Evolutionary conservation across 2,113 vertebrate genomes (phyloP), one percentile per base, ranked within the genome.

Genomic region (Heterotilapia buettikoferi): DNA sequence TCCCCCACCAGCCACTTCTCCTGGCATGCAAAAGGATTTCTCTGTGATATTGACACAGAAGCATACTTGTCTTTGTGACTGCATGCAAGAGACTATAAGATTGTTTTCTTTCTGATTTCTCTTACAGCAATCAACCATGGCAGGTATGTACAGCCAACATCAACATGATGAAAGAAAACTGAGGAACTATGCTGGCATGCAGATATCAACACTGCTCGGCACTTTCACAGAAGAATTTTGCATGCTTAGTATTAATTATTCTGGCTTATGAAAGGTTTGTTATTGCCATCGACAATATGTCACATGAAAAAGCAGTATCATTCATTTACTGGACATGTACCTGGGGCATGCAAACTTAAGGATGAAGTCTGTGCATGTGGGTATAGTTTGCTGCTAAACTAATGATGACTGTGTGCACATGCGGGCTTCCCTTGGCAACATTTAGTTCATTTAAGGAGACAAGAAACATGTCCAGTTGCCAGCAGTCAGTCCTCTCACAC

Each of bases 81-180:
- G 40, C 68, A 86, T 68, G 80, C 56, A 38, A 78, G 63, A 85
- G 82, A 80, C 47, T 45, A 73, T n/a, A 16, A 59, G 83, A 80
- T 18, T 78, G 81, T 86, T 91, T 71, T 56, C 78, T 78, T 90
- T 88, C 78, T 83, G 78, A 90, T 92, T 92, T n/a, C 1, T 63
- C 59, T 36, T 83, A 16, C 47, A 73, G 78, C 59, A 84, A 82
- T 86, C 63, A 80, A 24, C 66, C 61, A 2, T 78, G 84, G 73
- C 84, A 83, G 63, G 83, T 76, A 76, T 84, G 84, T 54, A 50
- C 21, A 88, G 87, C 89, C 83, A 73, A 73, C 26, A 61, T 84
- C 85, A 66, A 76, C 66, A 84, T 11, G 7, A 88, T 87, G 76
- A 91, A 91, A 91, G 66, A 52, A 80, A 68, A 85, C 33, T 36